Conservation (phyloP, 1,140 invertebrate genomes). For the Platyscapa corneri region DNA sequence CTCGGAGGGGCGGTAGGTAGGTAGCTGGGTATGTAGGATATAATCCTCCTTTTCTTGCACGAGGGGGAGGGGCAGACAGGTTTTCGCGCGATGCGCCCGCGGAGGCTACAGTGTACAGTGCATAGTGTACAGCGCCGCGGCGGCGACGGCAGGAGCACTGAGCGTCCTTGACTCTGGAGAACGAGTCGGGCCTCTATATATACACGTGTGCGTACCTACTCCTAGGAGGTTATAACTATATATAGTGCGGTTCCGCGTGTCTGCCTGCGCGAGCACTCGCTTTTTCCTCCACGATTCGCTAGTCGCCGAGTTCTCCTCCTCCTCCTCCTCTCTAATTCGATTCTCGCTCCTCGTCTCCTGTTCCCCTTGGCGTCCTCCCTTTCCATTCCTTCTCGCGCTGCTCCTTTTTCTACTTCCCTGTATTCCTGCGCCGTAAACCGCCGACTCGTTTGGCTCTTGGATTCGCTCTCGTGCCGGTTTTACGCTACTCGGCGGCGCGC, state of each 20-base stretch:
- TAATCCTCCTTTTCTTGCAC: constrained; percentile 63
- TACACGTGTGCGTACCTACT: background rate
- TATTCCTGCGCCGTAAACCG: background rate
- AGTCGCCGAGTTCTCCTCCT: background rate
- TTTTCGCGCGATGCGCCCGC: constrained; percentile 66
- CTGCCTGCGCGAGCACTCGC: background rate
- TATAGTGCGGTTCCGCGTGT: constrained; percentile 7
- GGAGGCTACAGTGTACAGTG: too few relatives aligned
- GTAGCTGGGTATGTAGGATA: constrained; percentile 62
- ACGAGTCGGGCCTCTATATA: constrained; percentile 27
- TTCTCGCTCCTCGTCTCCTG: background rate
- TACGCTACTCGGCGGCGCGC: background rate
- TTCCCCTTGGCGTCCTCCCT: background rate
- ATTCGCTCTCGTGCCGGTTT: background rate
- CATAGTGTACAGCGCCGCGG: background rate
- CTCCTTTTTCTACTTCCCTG: background rate
- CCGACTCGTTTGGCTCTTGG: background rate
- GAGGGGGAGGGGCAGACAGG: constrained; percentile 33
- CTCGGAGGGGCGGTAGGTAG: constrained; percentile 55
- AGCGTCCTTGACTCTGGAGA: constrained; percentile 80
- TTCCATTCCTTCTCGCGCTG: background rate
- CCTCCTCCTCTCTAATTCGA: background rate
- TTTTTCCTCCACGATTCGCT: background rate
- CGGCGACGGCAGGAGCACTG: constrained; percentile 77
- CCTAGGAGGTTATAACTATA: background rate